These are phyloP conservation scores for Onychomys arenicola DNA, from an alignment of 2,797 vertebrate genomes.

Conservation along the genomic window DNA sequence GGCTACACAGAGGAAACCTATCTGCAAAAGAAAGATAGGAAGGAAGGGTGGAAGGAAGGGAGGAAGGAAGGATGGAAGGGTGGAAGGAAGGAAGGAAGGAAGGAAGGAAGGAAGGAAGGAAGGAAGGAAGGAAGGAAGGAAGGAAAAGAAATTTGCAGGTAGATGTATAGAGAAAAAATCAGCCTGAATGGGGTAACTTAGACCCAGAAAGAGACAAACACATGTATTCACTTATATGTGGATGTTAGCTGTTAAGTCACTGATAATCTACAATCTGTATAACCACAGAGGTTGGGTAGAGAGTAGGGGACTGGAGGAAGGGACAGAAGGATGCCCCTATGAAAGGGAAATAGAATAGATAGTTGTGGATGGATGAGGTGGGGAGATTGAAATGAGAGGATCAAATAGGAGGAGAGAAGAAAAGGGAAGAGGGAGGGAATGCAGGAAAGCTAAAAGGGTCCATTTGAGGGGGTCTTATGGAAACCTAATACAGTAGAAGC, in stretches of 20 bases:
- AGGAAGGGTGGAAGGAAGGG: too few species aligned
- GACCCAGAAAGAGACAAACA: neutral
- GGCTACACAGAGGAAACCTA: neutral
- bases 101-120: too few species aligned
- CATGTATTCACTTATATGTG: neutral
- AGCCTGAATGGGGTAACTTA: neutral
- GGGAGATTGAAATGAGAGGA: neutral
- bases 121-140: neutral
- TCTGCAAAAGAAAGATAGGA: too few species aligned
- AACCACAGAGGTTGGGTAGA: neutral
- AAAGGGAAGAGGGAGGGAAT: neutral
- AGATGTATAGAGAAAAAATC: neutral
- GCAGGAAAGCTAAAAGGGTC: neutral
- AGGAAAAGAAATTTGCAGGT: neutral
- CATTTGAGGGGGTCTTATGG: too few species aligned
- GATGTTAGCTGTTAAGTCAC: neutral
- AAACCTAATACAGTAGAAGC: neutral
- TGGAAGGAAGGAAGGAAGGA: too few species aligned
- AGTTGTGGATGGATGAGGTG: neutral
- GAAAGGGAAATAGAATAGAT: neutral
- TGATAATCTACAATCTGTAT: neutral
- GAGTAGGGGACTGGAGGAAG: neutral
- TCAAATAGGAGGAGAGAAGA: too few species aligned
- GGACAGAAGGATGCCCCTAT: neutral
- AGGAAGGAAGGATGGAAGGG: too few species aligned